These are phyloP conservation scores for Malurus cyaneus DNA, from an alignment of 2,113 vertebrate genomes.

Conservation along the genomic window DNA sequence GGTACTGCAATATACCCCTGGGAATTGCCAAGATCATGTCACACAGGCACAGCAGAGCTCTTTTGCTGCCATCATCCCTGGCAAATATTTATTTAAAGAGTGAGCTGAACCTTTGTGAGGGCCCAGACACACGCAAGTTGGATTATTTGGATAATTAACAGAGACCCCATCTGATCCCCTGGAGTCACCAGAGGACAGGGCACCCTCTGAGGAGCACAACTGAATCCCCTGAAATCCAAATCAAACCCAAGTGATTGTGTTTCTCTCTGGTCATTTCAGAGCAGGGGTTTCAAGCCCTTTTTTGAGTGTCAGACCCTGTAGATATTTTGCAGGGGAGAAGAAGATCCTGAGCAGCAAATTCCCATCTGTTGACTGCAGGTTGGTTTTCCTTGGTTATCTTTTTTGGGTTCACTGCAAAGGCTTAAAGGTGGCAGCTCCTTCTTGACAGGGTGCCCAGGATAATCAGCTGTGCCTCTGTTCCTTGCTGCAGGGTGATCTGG, in stretches of 20 bases:
- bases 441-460: neutral
- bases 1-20: neutral
- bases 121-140: neutral
- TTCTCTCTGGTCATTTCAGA: neutral
- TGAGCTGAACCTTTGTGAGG: neutral
- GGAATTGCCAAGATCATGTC: neutral
- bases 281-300: neutral
- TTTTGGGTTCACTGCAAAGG: neutral
- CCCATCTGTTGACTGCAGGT: neutral
- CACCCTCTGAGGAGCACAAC: neutral
- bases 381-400: neutral
- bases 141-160: neutral
- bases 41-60: neutral
- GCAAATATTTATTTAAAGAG: neutral
- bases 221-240: neutral
- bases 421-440: neutral
- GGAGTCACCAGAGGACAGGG: neutral
- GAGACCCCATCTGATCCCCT: neutral
- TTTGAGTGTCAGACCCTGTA: neutral
- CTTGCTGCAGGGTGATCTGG: neutral
- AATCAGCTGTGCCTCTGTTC: neutral
- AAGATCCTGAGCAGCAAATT: neutral
- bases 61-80: neutral
- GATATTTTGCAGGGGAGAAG: neutral
- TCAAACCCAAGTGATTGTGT: accelerated